These are phyloP conservation scores for Epinephelus lanceolatus DNA, from an alignment of 2,113 vertebrate species.

Conservation along the genomic window DNA sequence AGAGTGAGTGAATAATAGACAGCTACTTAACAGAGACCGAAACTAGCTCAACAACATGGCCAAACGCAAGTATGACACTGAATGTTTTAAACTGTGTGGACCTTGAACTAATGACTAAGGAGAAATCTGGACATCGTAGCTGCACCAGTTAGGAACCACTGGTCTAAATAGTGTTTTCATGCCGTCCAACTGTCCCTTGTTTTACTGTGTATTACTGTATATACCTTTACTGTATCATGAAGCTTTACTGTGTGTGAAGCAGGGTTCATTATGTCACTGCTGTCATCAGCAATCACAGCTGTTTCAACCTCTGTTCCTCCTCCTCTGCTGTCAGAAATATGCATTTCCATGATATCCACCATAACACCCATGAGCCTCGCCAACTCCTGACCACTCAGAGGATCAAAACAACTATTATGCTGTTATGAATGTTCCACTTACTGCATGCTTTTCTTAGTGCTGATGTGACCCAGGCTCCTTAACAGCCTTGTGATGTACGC, in stretches of 20 bases:
- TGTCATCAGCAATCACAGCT: not conserved
- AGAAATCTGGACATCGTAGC: too few species aligned
- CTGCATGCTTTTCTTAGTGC: constrained; percentile 18
- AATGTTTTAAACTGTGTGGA: too few species aligned
- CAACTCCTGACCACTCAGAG: constrained; percentile 21
- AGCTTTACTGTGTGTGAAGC: not conserved
- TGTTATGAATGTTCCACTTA: constrained; percentile 29
- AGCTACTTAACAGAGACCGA: too few species aligned
- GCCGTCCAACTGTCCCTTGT: not conserved
- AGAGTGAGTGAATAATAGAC: too few species aligned
- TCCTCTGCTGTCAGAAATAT: not conserved
- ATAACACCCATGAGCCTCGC: constrained; percentile 11
- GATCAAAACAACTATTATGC: constrained; percentile 32
- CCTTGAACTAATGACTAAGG: too few species aligned
- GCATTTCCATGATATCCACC: constrained; percentile 36
- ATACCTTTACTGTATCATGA: not conserved
- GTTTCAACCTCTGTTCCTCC: constrained; percentile 11
- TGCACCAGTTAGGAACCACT: too few species aligned
- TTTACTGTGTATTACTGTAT: not conserved
- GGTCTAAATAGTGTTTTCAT: not conserved
- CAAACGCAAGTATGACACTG: too few species aligned
- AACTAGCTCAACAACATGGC: too few species aligned
- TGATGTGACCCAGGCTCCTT: constrained; percentile 11
- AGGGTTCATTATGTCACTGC: not conserved
- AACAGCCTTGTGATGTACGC: constrained; percentile 9